Percentiles rank a stretch among this genome's conserved stretches.
These are phyloP conservation scores for Poeciliopsis paucimaculata DNA, from an alignment of 2,797 vertebrate species.

Conservation along the genomic window DNA sequence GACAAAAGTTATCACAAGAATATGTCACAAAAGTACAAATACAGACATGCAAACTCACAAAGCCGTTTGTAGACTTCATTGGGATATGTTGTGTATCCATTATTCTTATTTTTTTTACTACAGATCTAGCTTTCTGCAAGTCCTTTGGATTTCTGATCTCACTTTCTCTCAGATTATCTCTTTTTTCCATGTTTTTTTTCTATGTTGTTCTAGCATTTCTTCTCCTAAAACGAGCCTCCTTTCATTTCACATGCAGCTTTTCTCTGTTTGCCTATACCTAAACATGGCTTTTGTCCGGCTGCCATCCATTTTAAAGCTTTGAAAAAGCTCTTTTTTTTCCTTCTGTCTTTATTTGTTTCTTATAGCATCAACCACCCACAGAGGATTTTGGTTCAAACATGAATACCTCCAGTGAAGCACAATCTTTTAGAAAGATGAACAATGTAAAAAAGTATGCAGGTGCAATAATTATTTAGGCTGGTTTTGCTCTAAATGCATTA, in stretches of 20 bases:
- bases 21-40: constrained; percentile 3
- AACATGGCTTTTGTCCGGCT: constrained; percentile 54
- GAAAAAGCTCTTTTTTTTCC: constrained; percentile 38
- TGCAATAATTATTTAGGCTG: constrained; percentile 45
- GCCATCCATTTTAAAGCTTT: constrained; percentile 49
- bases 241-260: constrained; percentile 33
- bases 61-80: neutral
- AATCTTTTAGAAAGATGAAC: constrained; percentile 37
- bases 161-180: constrained; percentile 25
- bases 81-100: neutral
- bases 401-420: constrained; percentile 41
- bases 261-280: constrained; percentile 36
- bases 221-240: constrained; percentile 30
- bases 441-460: constrained; percentile 29
- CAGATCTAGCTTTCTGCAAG: constrained; percentile 12
- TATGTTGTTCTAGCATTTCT: constrained; percentile 31
- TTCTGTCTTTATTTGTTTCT: constrained; percentile 39
- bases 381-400: constrained; percentile 40
- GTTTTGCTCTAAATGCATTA: constrained; percentile 36
- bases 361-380: constrained; percentile 62
- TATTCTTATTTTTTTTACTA: neutral
- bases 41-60: constrained; percentile 2
- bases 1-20: constrained; percentile 37
- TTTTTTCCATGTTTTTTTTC: constrained; percentile 11
- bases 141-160: constrained; percentile 18